Evolutionary conservation across 2,797 vertebrate genomes (phyloP).

Genomic region (Iguana delicatissima): DNA sequence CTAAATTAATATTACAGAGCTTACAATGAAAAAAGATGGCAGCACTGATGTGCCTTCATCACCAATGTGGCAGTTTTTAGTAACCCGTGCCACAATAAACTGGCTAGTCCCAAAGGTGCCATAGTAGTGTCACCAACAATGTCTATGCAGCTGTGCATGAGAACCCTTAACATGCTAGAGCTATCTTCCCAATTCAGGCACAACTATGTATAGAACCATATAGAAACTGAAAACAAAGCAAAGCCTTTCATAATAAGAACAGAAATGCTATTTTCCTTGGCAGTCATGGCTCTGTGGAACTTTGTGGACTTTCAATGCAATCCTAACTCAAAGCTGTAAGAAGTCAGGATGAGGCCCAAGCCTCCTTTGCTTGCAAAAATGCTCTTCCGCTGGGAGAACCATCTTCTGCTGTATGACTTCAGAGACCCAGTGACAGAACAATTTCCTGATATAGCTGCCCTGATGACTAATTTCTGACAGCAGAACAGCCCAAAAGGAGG

Average conservation of each 20-base stretch:
- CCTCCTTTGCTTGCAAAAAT: no score
- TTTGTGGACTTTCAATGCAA: background rate
- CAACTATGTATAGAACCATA: background rate
- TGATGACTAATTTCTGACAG: no score
- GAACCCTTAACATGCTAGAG: background rate
- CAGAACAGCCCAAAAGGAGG: no score
- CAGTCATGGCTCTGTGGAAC: background rate
- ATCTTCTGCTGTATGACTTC: no score
- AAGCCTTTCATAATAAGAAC: background rate
- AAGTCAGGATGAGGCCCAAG: no score
- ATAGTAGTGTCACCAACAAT: background rate
- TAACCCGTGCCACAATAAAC: background rate
- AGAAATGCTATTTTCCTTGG: background rate
- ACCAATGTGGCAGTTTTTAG: background rate
- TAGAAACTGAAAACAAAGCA: background rate
- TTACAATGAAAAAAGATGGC: background rate
- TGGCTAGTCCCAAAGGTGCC: background rate
- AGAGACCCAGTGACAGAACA: no score
- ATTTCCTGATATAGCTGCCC: no score
- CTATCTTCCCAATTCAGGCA: background rate
- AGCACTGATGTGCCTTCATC: background rate
- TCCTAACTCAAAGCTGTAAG: no score
- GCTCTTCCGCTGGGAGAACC: no score
- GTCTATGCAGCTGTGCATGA: background rate
- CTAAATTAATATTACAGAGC: background rate